Evolutionary conservation across 2,113 vertebrate species (phyloP), one percentile per base, ranked within the genome.

Genomic region (Connochaetes taurinus): DNA sequence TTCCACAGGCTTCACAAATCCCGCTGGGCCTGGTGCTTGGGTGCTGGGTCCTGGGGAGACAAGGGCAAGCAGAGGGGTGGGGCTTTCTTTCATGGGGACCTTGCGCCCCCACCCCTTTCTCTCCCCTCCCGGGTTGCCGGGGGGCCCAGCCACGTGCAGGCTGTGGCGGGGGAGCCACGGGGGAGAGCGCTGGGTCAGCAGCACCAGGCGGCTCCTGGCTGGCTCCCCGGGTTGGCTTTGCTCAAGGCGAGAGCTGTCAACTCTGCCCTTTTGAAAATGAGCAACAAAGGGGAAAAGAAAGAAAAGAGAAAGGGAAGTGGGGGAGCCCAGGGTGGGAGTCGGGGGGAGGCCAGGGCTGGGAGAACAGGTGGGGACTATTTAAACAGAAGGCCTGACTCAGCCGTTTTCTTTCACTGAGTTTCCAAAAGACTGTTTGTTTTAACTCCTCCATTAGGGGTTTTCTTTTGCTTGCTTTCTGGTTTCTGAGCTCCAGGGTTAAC

Each of bases 381-480:
- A 93, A 97, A 97, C 94, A 98, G 96, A 97, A 97, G 95, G 94
- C 96, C 97, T 96, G 92, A 98, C 95, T 98, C 98, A 98, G 98
- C 98, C 62, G 1, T 97, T 98, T 98, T 71, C 88, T 98, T 98
- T 98, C 97, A 93, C 8, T 50, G 76, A 36, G 9, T 91, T 98
- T 98, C 96, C 94, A 98, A 98, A 97, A 90, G 81, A n/a, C 91
- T 98, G 95, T 98, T 98, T 98, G 97, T 98, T 97, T 98, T 92
- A 97, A 78, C 53, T 96, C 85, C 23, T 83, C 55, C 11, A 50
- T 40, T 62, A 36, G 40, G 50, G 78, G 33, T 27, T 60, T 64
- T 27, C 6, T 40, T 67, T 87, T 21, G 7, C 19, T 93, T 50
- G 1, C 36, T 47, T 95, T 84, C 64, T 88, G n/a, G 21, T 60